phyloP scores from a whole-genome alignment of 1,140 invertebrate genomes.

The Meloidogyne chitwoodi region DNA sequence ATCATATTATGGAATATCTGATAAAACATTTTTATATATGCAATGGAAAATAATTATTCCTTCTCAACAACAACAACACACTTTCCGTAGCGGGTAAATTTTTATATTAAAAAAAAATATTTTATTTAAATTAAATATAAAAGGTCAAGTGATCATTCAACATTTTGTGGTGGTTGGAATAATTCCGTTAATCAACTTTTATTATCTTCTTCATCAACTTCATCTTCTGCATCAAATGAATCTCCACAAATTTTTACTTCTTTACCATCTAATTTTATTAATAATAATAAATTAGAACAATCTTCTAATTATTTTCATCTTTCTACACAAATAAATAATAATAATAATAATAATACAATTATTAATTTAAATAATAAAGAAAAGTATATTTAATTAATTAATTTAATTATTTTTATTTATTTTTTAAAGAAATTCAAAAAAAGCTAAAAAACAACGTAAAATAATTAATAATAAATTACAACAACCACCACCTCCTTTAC shows the following conservation, averaged over 20 bases:
- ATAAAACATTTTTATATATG: constrained; percentile 72
- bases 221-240: constrained; percentile 19
- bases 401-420: neutral
- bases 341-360: neutral
- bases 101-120: too few relatives aligned
- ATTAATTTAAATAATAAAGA: neutral
- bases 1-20: constrained; percentile 84
- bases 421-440: neutral
- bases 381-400: neutral
- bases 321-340: neutral
- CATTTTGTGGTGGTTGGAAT: constrained; percentile 70
- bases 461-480: neutral
- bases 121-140: neutral
- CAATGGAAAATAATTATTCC: neutral
- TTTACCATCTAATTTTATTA: neutral
- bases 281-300: neutral
- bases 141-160: constrained; percentile 9
- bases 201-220: constrained; percentile 66
- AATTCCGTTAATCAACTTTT: constrained; percentile 67
- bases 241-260: neutral
- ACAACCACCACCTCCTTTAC: constrained; percentile 60
- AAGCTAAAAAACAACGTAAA: neutral
- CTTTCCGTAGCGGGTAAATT: constrained; percentile 67
- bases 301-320: neutral
- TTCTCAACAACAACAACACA: constrained; percentile 50